Percentiles rank a stretch among this genome's conserved stretches.
Conservation (phyloP, 1,140 invertebrate genomes). For the Atta texana region DNA sequence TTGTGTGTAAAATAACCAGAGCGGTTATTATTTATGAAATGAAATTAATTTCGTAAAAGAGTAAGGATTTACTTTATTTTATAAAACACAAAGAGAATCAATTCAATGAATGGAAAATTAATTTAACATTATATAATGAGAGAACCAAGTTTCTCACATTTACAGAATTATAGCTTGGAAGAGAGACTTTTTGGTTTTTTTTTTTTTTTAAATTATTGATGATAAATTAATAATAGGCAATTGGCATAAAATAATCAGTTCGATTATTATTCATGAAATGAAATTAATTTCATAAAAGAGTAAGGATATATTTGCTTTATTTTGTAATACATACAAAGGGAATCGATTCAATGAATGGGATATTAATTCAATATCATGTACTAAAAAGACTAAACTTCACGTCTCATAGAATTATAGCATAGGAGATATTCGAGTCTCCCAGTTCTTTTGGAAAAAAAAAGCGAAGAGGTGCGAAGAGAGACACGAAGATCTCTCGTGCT, state of each 20-base stretch:
- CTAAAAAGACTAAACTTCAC: neutral
- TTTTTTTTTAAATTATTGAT: neutral
- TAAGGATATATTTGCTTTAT: neutral
- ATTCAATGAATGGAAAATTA: neutral
- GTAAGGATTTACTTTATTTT: neutral
- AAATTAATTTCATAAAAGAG: conserved; percentile 21
- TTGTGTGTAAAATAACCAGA: neutral
- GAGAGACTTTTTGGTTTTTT: too few species aligned
- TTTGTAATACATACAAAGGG: neutral
- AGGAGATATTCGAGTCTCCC: neutral
- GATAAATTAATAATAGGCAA: conserved; percentile 13
- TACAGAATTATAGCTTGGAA: neutral
- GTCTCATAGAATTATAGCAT: neutral
- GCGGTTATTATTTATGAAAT: conserved; percentile 8
- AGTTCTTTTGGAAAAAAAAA: neutral
- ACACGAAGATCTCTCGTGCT: conserved; percentile 27
- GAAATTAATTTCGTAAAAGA: conserved; percentile 21
- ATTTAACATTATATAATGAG: conserved; percentile 5
- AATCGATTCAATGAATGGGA: neutral
- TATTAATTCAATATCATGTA: neutral
- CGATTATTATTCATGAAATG: conserved; percentile 11
- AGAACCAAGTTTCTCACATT: too few species aligned
- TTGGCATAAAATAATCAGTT: neutral
- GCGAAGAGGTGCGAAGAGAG: neutral
- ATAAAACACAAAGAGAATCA: neutral